A percentile compares a stretch with the other conserved stretches of the same genome.
Evolutionary conservation across 2,113 vertebrate genomes (phyloP).

Genomic region (Neofelis nebulosa): DNA sequence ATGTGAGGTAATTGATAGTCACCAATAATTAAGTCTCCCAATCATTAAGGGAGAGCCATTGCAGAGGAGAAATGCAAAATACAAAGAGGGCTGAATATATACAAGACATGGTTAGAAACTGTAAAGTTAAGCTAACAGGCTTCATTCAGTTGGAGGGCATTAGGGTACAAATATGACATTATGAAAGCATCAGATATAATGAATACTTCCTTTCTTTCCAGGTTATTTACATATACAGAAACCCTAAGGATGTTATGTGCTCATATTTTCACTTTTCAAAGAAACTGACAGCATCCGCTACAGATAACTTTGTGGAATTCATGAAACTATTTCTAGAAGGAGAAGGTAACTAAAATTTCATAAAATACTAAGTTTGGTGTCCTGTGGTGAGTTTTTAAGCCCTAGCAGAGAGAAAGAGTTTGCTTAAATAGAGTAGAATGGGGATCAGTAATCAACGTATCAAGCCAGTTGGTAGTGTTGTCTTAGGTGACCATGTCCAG

Average conservation of each 20-base stretch:
- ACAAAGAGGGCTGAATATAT: not conserved
- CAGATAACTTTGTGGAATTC: not conserved
- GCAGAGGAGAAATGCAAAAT: not conserved
- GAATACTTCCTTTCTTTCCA: not conserved
- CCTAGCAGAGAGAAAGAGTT: not conserved
- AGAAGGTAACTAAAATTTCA: not conserved
- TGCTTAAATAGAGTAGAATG: too few relatives aligned
- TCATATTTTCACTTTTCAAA: conserved; percentile 26
- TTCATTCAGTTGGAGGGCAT: not conserved
- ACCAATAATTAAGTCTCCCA: not conserved
- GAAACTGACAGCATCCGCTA: fast-evolving
- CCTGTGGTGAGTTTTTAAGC: not conserved
- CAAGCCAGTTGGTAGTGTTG: not conserved
- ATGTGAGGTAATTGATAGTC: not conserved
- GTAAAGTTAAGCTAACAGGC: not conserved
- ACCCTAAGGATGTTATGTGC: conserved; percentile 33
- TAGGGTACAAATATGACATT: not conserved
- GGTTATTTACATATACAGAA: conserved; percentile 54
- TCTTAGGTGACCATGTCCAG: not conserved
- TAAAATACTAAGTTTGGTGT: not conserved
- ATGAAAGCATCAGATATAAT: not conserved
- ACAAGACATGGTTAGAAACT: not conserved
- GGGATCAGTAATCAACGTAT: not conserved
- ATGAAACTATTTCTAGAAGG: conserved; percentile 28
- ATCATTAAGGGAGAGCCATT: not conserved